Percentiles rank a stretch among this genome's conserved stretches.
These are phyloP conservation scores for Punctoribates punctum DNA, from an alignment of 2,888 invertebrate genomes.

Conservation along the genomic window DNA sequence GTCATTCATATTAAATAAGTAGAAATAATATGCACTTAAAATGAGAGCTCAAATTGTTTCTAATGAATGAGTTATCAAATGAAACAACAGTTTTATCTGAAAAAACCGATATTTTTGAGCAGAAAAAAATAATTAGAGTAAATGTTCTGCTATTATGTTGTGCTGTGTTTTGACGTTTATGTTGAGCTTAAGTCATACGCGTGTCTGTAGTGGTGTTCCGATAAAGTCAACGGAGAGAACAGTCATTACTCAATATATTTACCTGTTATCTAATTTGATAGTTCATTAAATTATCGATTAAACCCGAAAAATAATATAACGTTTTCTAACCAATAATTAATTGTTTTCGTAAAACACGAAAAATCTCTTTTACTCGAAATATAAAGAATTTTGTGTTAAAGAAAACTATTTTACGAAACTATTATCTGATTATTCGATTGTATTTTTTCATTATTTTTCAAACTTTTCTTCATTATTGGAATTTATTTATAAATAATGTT, in stretches of 20 bases:
- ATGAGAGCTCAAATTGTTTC: too few species aligned
- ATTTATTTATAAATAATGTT: conserved; percentile 6
- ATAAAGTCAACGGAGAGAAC: not conserved
- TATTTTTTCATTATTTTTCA: not conserved
- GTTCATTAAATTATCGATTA: conserved; percentile 16
- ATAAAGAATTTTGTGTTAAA: not conserved
- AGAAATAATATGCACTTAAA: too few species aligned
- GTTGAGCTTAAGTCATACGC: too few species aligned
- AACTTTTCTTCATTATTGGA: not conserved
- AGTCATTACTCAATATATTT: conserved; percentile 19
- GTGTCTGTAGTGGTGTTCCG: too few species aligned
- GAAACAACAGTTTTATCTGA: not conserved
- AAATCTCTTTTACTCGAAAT: not conserved
- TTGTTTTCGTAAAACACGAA: conserved; percentile 2
- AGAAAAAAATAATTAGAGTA: not conserved
- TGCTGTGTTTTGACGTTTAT: not conserved
- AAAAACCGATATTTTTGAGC: not conserved
- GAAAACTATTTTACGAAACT: not conserved
- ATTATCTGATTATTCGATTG: conserved; percentile 12
- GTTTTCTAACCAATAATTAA: conserved; percentile 6
- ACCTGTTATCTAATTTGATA: conserved; percentile 23
- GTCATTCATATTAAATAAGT: too few species aligned
- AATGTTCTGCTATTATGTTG: not conserved
- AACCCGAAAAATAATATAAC: not conserved
- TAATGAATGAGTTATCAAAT: too few species aligned